These are phyloP conservation scores for Mythimna impura DNA, from an alignment of 2,888 invertebrate species.

Conservation along the genomic window DNA sequence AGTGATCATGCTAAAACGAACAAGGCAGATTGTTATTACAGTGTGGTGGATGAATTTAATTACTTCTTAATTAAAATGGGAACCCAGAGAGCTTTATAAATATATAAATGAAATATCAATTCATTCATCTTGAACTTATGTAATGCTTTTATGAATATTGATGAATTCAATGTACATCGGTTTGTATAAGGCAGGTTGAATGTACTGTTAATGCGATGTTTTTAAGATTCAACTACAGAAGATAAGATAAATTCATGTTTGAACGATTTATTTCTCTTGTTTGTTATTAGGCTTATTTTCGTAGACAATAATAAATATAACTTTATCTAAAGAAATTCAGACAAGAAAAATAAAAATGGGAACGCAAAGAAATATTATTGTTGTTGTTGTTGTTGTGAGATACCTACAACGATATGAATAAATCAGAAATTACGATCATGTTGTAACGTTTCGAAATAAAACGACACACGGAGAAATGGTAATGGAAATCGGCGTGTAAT, in stretches of 20 bases:
- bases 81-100: slow-evolving; percentile 12
- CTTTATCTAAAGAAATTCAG: slow-evolving; percentile 19
- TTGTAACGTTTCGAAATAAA: slow-evolving; percentile 71
- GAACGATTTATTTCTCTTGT: slow-evolving; percentile 66
- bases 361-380: slow-evolving; percentile 10
- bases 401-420: slow-evolving; percentile 60
- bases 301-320: slow-evolving; percentile 33
- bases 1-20: slow-evolving; percentile 55
- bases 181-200: slow-evolving; percentile 72
- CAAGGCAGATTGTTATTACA: slow-evolving; percentile 48
- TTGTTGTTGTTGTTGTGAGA: slow-evolving; percentile 17
- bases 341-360: slow-evolving; percentile 26
- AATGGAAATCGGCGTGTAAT: slow-evolving; percentile 76
- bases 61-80: slow-evolving; percentile 51
- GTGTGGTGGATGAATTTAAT: slow-evolving; percentile 45
- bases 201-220: slow-evolving; percentile 75
- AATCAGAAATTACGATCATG: slow-evolving; percentile 74
- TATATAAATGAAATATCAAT: slow-evolving; percentile 22
- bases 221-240: slow-evolving; percentile 60
- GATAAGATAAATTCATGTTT: slow-evolving; percentile 65
- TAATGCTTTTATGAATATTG: slow-evolving; percentile 44
- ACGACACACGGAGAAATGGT: slow-evolving; percentile 66
- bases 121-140: slow-evolving; percentile 6
- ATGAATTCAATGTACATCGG: slow-evolving; percentile 29
- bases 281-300: slow-evolving; percentile 58